A percentile compares a stretch with the other conserved stretches of the same genome.
Evolutionary conservation across 2,888 invertebrate species (phyloP).

Genomic region (Villa cingulata): DNA sequence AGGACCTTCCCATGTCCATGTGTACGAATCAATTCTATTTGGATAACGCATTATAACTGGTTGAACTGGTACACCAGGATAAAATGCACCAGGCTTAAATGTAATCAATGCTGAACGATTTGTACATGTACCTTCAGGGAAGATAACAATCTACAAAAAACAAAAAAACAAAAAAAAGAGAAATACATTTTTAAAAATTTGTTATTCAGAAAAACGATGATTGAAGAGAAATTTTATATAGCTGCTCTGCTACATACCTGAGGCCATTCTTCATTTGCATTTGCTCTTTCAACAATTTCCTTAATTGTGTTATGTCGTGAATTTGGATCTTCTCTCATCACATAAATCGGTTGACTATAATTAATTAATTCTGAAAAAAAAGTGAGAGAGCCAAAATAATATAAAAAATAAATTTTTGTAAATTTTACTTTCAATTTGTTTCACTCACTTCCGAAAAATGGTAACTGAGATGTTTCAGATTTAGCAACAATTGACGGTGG

Average conservation of each 20-base stretch:
- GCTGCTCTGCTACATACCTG: too few relatives aligned
- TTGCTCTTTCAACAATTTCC: constrained; percentile 73
- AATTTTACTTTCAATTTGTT: neutral
- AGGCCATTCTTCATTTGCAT: constrained; percentile 77
- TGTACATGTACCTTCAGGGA: constrained; percentile 94
- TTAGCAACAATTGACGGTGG: constrained; percentile 84
- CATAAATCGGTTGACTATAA: constrained; percentile 90
- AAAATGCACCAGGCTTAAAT: constrained; percentile 86
- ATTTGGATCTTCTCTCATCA: constrained; percentile 83
- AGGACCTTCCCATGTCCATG: constrained; percentile 93
- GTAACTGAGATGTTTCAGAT: constrained; percentile 65
- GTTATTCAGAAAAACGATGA: neutral
- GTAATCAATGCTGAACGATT: constrained; percentile 83
- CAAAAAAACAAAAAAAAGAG: neutral
- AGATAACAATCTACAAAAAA: constrained; percentile 61
- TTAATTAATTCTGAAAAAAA: constrained; percentile 66
- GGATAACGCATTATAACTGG: constrained; percentile 86
- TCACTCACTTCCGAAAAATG: constrained; percentile 82
- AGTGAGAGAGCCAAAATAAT: neutral
- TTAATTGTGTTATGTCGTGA: constrained; percentile 82
- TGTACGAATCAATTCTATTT: constrained; percentile 75
- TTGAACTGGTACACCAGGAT: constrained; percentile 90
- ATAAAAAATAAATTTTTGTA: neutral
- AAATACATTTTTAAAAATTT: neutral
- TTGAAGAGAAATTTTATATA: too few relatives aligned